Evolutionary conservation across 2,797 vertebrate species (phyloP).

Genomic region (Toxotes lorentzi): DNA sequence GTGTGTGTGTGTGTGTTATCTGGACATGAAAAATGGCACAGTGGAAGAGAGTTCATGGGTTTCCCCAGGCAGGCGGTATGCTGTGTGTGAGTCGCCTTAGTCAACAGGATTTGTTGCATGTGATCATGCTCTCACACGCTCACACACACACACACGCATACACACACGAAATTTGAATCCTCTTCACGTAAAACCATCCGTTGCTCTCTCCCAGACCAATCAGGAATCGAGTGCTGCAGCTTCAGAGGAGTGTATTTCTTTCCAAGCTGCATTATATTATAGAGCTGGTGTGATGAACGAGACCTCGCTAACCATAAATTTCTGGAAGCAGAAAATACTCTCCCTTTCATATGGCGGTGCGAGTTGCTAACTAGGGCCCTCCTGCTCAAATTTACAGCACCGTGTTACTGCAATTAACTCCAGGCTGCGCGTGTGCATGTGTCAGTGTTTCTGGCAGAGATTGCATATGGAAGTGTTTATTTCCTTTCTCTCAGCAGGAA

Average conservation of each 20-base stretch:
- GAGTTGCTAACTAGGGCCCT: conserved; percentile 50
- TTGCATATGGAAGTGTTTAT: conserved; percentile 82
- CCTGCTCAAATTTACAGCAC: conserved; percentile 61
- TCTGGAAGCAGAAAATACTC: conserved; percentile 49
- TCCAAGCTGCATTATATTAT: conserved; percentile 25
- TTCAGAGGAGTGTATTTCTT: conserved; percentile 21
- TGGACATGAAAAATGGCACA: conserved; percentile 31
- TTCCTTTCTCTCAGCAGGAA: conserved; percentile 79
- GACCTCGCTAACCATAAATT: conserved; percentile 54
- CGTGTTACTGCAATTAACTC: conserved; percentile 40
- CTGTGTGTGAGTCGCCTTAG: neutral
- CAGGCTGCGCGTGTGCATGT: neutral
- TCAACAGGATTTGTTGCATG: conserved; percentile 32
- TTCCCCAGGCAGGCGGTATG: conserved; percentile 44
- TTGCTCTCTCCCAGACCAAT: conserved; percentile 35
- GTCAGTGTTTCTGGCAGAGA: conserved; percentile 47
- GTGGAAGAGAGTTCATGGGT: conserved; percentile 37
- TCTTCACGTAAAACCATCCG: conserved; percentile 15
- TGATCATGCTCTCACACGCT: neutral
- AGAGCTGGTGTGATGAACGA: conserved; percentile 52
- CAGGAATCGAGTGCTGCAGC: conserved; percentile 11
- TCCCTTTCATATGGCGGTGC: conserved; percentile 21
- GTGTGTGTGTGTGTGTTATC: conserved; percentile 13
- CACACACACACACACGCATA: neutral
- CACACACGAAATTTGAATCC: conserved; percentile 28